Percentiles rank a stretch among this genome's conserved stretches.
phyloP scores from a whole-genome alignment of 2,113 vertebrate genomes.

The Nothoprocta pentlandii region DNA sequence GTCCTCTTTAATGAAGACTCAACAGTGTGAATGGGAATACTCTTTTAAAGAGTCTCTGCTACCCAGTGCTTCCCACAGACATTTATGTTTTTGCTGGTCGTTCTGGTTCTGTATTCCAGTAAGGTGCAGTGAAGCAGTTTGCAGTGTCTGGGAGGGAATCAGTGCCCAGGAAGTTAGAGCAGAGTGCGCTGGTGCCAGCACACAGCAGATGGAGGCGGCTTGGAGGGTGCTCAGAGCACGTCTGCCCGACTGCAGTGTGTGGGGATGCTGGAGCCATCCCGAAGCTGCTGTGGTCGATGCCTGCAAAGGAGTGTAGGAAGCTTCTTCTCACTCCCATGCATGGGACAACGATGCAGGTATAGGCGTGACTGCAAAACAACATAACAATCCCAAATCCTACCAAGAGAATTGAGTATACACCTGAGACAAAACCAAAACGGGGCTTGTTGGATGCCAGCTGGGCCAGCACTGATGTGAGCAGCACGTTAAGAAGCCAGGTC shows the following conservation, averaged over 20 bases:
- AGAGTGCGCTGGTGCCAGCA: neutral
- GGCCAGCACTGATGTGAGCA: neutral
- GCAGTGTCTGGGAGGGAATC: neutral
- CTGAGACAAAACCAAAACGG: neutral
- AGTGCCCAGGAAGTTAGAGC: neutral
- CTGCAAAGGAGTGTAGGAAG: too few species aligned
- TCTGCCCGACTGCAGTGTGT: too few species aligned
- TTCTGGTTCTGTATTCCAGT: neutral
- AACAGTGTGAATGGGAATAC: neutral
- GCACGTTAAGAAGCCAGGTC: neutral
- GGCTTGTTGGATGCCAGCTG: neutral
- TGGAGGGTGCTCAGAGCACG: neutral
- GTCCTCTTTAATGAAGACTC: neutral
- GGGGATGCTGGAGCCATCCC: neutral
- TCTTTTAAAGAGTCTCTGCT: too few species aligned
- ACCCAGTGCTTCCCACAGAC: neutral
- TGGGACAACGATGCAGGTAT: too few species aligned
- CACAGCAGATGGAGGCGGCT: neutral
- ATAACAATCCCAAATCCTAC: neutral
- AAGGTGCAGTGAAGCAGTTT: neutral
- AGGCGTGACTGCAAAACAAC: neutral
- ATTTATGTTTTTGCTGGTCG: neutral
- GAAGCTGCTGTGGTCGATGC: neutral
- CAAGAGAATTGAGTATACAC: neutral
- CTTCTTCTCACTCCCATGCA: neutral